phyloP scores from a whole-genome alignment of 2,797 vertebrate genomes.

The Spheniscus humboldti region DNA sequence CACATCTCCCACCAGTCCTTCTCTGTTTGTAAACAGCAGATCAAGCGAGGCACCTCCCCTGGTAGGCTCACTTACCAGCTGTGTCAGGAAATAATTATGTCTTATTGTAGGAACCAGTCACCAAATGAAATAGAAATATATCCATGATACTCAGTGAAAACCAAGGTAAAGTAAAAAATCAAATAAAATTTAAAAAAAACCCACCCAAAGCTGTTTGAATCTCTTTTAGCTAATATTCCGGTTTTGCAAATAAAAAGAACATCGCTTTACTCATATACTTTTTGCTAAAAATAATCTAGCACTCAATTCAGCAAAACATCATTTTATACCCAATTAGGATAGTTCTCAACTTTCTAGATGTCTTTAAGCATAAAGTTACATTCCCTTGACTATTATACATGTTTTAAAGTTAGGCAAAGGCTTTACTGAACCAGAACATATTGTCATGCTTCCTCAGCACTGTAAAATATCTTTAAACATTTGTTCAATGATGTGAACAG shows the following conservation, averaged over 20 bases:
- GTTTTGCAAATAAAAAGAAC: background rate
- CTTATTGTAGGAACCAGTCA: background rate
- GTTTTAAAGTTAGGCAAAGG: background rate
- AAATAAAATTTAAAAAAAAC: background rate
- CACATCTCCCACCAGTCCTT: no score
- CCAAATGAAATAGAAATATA: background rate
- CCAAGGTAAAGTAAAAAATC: background rate
- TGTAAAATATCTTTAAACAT: background rate
- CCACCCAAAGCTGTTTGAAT: background rate
- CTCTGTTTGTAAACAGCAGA: no score
- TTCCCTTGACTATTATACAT: background rate
- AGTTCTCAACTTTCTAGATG: background rate
- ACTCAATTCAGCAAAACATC: background rate
- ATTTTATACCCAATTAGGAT: background rate
- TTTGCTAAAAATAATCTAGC: background rate
- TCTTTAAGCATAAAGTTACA: background rate
- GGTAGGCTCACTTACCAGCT: no score
- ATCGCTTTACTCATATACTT: background rate
- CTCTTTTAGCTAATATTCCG: background rate
- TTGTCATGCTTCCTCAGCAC: background rate
- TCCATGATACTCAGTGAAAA: background rate
- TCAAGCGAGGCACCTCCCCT: no score
- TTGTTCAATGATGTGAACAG: background rate
- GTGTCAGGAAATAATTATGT: background rate
- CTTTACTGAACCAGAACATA: background rate